Conservation (phyloP, 2,888 invertebrate species). For the Margaritifera margaritifera region DNA sequence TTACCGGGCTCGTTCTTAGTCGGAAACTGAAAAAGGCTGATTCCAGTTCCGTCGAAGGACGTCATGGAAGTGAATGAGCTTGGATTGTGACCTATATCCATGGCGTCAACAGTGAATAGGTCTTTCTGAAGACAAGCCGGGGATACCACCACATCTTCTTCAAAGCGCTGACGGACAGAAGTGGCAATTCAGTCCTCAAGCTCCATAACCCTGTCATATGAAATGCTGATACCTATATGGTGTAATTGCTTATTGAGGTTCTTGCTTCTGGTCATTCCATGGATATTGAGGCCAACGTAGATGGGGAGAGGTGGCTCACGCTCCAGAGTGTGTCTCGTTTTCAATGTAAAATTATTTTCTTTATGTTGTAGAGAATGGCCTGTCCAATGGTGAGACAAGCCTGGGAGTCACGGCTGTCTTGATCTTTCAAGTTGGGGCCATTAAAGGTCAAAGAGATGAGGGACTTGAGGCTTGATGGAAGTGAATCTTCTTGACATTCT, state of each 20-base stretch:
- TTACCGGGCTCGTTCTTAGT: slow-evolving; percentile 8
- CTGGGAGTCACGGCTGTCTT: no score
- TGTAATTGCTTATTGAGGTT: no score
- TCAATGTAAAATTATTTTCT: slow-evolving; percentile 2
- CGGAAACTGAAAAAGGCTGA: slow-evolving; percentile 19
- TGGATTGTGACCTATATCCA: slow-evolving; percentile 27
- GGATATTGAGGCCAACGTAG: no score
- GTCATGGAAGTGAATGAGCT: slow-evolving; percentile 13
- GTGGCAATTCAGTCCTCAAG: slow-evolving; percentile 12
- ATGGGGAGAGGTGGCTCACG: no score
- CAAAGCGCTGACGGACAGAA: no score
- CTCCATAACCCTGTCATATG: slow-evolving; percentile 20
- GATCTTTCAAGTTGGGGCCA: slow-evolving; percentile 9
- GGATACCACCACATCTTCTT: slow-evolving; percentile 19
- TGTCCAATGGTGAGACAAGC: neutral
- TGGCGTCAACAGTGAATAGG: slow-evolving; percentile 18
- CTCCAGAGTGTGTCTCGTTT: slow-evolving; percentile 6
- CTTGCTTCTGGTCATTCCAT: no score
- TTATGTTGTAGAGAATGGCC: slow-evolving; percentile 3
- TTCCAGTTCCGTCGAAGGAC: slow-evolving; percentile 27
- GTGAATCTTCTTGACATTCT: slow-evolving; percentile 9
- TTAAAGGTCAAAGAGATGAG: slow-evolving; percentile 5
- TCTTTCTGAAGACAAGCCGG: slow-evolving; percentile 12
- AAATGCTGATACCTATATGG: no score
- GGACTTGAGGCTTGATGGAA: no score